Evolutionary conservation across 1,140 invertebrate genomes (phyloP).

Genomic region (Caenorhabditis latens): DNA sequence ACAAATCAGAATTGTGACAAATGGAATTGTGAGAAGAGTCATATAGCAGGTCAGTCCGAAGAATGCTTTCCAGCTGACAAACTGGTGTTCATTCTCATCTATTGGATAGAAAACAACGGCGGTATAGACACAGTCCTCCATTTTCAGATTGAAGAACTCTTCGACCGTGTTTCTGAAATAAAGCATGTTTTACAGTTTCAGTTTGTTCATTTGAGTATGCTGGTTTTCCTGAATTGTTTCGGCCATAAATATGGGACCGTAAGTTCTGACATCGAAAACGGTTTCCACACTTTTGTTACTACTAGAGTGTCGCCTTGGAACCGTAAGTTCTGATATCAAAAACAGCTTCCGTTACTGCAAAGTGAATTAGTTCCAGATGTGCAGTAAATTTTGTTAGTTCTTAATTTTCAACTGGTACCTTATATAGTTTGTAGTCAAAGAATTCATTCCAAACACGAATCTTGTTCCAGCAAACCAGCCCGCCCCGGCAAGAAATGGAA

Average conservation of each 20-base stretch:
- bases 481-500: neutral
- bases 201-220: too few relatives aligned
- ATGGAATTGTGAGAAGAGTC: constrained; percentile 11
- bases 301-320: too few relatives aligned
- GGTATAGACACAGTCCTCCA: neutral
- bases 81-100: neutral
- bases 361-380: neutral
- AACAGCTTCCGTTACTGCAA: too few relatives aligned
- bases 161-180: constrained; percentile 12
- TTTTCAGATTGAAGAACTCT: neutral
- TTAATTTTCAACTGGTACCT: too few relatives aligned
- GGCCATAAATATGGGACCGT: too few relatives aligned
- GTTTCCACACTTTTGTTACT: too few relatives aligned
- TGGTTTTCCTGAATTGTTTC: too few relatives aligned
- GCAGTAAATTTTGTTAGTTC: too few relatives aligned
- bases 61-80: neutral
- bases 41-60: neutral
- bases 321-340: too few relatives aligned
- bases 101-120: constrained; percentile 9
- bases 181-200: too few relatives aligned
- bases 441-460: neutral
- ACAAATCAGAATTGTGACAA: neutral
- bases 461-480: neutral
- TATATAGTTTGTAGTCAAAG: neutral
- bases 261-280: too few relatives aligned